Base-by-base conservation (phyloP, 1,140 invertebrate species). In the Microplitis mediator region DNA sequence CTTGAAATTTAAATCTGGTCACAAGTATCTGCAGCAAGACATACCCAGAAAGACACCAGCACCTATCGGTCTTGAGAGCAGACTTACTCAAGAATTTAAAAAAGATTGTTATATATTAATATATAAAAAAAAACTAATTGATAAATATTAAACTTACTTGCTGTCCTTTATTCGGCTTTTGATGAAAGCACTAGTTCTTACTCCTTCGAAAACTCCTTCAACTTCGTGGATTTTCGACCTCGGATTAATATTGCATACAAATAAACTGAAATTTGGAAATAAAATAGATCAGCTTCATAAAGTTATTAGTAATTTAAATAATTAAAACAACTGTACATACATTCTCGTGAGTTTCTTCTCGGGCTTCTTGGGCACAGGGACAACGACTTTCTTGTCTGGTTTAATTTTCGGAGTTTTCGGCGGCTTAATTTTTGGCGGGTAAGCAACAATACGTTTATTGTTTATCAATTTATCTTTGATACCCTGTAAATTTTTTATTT, bases 391-490 rank as follows among this genome's bases (percentile, higher is more conserved):
- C 34, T 71, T 71, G 1, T 67, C 58, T 23, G 80, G 78, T 4
- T 80, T 81, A 45, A 66, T 75, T 8, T 66, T 73, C 4, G 0
- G 6, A 32, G 77, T 13, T 4, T 61, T 62, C 13, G 58, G 13
- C 32, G 52, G 16, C 39, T 60, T 45, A 39, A 62, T 50, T 36
- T 51, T 64, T 52, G 75, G 74, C 2, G 51, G 45, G 31, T 4
- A 16, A 61, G 76, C 73, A n/a, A 79, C 16, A 16, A 84, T 67
- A 23, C 32, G 75, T 74, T 83, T 82, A 0, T 75, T 79, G 72
- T 84, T 50, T 0, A 81, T 61, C 8, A 39, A 39, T 64, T 75
- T 77, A 4, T 74, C 63, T 16, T 78, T 81, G 2, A 77, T 31
- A 4, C 61, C 65, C 66, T 79, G 75, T 23, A 79, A 68, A 66